These are phyloP conservation scores for Drosophila kuntzei DNA, from an alignment of 2,888 invertebrate genomes.

Conservation along the genomic window DNA sequence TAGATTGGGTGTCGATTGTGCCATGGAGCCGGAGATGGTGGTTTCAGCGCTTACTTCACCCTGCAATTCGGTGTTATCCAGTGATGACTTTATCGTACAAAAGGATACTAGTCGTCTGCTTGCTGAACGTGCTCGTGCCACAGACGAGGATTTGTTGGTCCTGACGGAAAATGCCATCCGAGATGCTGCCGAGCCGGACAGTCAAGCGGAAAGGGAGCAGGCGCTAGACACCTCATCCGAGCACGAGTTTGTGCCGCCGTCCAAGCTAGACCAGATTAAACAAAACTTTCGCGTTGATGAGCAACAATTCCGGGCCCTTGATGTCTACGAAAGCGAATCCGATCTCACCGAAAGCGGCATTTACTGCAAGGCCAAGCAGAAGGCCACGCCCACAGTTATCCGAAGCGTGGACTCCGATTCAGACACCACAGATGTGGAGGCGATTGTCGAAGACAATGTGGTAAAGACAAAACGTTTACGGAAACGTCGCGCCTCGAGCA, in stretches of 20 bases:
- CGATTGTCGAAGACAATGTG: constrained; percentile 43
- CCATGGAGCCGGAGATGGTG: not conserved
- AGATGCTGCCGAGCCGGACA: constrained; percentile 37
- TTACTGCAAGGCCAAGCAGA: constrained; percentile 75
- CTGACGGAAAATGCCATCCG: constrained; percentile 73
- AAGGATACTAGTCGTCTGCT: constrained; percentile 80
- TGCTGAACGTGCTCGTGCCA: constrained; percentile 67
- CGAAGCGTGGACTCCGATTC: constrained; percentile 73
- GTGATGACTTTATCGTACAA: constrained; percentile 85
- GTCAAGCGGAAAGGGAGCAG: not conserved
- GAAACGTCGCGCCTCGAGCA: constrained; percentile 82
- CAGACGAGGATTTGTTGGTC: constrained; percentile 82
- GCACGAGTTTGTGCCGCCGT: constrained; percentile 70
- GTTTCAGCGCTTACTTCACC: constrained; percentile 68
- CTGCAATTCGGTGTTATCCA: constrained; percentile 81
- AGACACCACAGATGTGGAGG: constrained; percentile 58
- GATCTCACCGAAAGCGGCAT: constrained; percentile 85
- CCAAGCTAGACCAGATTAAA: constrained; percentile 57
- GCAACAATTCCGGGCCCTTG: constrained; percentile 85
- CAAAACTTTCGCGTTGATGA: constrained; percentile 84
- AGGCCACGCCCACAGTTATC: constrained; percentile 71
- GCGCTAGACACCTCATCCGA: constrained; percentile 56
- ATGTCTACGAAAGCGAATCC: constrained; percentile 88
- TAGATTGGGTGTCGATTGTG: constrained; percentile 33
- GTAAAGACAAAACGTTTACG: constrained; percentile 80